Conservation (phyloP, 2,113 vertebrate species). For the Cyphomyrus plagiostoma region DNA sequence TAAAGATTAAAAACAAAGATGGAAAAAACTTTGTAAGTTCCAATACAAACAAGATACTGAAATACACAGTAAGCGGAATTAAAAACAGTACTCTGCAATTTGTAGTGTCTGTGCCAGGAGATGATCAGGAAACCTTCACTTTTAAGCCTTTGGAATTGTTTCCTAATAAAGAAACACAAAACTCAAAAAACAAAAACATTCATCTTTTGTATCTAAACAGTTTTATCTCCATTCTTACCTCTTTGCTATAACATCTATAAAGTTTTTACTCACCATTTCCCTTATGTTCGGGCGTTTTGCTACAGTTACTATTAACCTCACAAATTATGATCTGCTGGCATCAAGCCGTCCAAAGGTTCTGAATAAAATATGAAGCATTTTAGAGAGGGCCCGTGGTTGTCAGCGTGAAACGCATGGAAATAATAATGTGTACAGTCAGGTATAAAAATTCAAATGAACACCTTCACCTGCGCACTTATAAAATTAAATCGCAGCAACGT, state of each 20-base stretch:
- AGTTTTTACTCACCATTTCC: not conserved
- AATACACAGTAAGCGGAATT: not conserved
- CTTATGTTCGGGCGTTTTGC: not conserved
- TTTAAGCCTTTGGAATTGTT: not conserved
- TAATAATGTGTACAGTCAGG: not conserved
- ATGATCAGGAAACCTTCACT: not conserved
- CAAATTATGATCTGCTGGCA: slow-evolving; percentile 10
- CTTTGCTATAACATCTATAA: not conserved
- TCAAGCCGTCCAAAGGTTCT: not conserved
- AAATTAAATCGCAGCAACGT: slow-evolving; percentile 3
- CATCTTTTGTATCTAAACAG: not conserved
- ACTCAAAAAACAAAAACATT: not conserved
- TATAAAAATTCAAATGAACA: not conserved
- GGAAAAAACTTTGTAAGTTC: not conserved
- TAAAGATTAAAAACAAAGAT: not conserved
- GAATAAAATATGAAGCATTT: slow-evolving; percentile 21
- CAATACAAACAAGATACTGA: not conserved
- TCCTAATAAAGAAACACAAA: not conserved
- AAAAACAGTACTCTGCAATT: not conserved
- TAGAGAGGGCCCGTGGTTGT: not conserved
- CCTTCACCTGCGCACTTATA: not conserved
- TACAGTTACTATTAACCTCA: slow-evolving; percentile 8
- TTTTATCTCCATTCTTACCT: not conserved
- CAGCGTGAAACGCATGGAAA: not conserved
- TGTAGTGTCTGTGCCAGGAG: not conserved